Conservation (phyloP, 2,888 invertebrate genomes). For the Plutella xylostella region DNA sequence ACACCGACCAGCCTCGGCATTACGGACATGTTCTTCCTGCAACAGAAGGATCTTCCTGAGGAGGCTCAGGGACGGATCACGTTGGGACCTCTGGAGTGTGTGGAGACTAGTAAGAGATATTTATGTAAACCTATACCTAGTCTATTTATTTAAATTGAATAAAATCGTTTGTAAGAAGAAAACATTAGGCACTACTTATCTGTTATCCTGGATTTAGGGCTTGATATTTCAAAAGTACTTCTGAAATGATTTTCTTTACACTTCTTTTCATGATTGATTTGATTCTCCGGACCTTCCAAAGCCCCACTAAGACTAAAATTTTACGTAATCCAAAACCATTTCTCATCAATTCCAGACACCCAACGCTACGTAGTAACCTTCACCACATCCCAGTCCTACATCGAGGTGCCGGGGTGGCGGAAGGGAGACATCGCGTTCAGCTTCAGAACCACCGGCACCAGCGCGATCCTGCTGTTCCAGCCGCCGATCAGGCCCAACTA, state of each 20-base stretch:
- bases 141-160: too few relatives aligned
- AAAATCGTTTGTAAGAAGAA: too few relatives aligned
- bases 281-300: too few relatives aligned
- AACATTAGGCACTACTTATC: too few relatives aligned
- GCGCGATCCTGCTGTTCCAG: constrained; percentile 90
- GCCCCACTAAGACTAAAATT: too few relatives aligned
- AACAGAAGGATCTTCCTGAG: constrained; percentile 84
- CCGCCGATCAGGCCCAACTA: constrained; percentile 90
- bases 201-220: too few relatives aligned
- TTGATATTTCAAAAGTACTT: too few relatives aligned
- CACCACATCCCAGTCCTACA: constrained; percentile 91
- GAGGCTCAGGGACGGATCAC: constrained; percentile 90
- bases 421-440: constrained; percentile 94
- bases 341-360: constrained; percentile 73
- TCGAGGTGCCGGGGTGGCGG: constrained; percentile 94
- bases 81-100: constrained; percentile 91
- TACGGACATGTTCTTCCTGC: constrained; percentile 90
- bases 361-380: constrained; percentile 94
- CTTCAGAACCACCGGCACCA: constrained; percentile 91
- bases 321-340: not conserved
- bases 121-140: too few relatives aligned
- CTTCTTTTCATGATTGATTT: too few relatives aligned
- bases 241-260: too few relatives aligned
- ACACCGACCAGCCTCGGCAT: constrained; percentile 87
- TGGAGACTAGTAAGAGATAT: constrained; percentile 85